Base-by-base conservation (phyloP, 1,140 invertebrate genomes). In the Tigriopus japonicus region DNA sequence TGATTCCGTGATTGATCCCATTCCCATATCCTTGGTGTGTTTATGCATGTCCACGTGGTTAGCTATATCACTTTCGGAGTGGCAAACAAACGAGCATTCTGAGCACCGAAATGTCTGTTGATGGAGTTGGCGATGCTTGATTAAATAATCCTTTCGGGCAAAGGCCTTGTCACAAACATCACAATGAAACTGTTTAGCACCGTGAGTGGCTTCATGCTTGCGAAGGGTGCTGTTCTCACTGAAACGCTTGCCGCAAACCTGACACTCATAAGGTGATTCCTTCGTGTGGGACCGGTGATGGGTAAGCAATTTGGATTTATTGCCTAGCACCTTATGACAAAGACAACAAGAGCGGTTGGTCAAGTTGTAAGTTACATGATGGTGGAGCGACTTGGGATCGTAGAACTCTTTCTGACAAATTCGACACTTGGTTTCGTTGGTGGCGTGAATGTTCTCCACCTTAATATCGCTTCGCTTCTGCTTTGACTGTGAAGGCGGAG, bases 391-490 rank as follows among this genome's bases (percentile, higher is more conserved):
- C 15, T 51, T 6, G 19, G 42, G 23, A 45, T 60, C 42, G 13
- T 52, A 60, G n/a, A 60, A 42, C 23, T 49, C 45, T 28, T 51
- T 60, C 12, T 60, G 42, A 45, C 58, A 60, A 17, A 60, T 45
- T 1, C 23, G 15, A 23, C 58, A 52, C 42, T 58, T 14, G 14
- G 28, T 58, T 17, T 58, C 24, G 28, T 41, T 51, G 41, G 5
- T n/a, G 14, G 52, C 45, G 45, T 49, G 45, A 21, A 17, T 21
- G 45, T 21, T 21, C n/a, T 21, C n/a, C 21, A 21, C n/a, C 12
- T 15, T 15, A 6, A 21, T 21, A 21, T 49, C 45, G 21, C 3
- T 10, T 9, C 28, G 28, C 28, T 9, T 35, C 28, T 35, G 45
- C 6, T 21, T 49, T 12, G 21, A 49, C 12, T 49, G n/a, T 5